Conservation (phyloP, 2,113 vertebrate genomes). For the Pogona vitticeps region DNA sequence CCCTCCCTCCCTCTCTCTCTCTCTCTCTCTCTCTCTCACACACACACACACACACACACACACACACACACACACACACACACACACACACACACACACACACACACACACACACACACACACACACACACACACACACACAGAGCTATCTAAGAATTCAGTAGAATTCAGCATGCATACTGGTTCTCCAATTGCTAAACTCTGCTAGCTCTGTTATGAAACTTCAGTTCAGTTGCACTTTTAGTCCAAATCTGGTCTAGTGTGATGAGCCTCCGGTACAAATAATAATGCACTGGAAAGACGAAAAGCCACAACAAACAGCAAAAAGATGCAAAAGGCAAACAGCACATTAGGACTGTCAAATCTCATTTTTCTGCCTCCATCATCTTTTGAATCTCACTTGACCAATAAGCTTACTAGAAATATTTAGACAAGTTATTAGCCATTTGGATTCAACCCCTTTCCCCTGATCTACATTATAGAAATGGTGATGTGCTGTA, state of each 20-base stretch:
- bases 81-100: no score
- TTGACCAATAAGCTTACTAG: background rate
- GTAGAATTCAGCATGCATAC: no score
- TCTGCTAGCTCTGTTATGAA: no score
- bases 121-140: no score
- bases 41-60: no score
- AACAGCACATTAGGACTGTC: background rate
- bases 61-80: no score
- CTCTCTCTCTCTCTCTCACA: no score
- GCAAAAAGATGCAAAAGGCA: background rate
- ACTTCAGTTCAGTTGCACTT: background rate
- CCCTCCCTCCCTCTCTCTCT: background rate
- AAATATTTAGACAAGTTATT: background rate
- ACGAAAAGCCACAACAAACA: background rate
- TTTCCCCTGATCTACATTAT: background rate
- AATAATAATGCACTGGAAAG: background rate
- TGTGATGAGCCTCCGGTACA: background rate
- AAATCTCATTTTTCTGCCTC: background rate
- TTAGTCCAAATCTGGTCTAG: background rate
- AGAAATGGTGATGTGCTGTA: background rate
- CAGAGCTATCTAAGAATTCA: no score
- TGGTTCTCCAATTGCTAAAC: background rate
- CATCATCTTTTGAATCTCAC: background rate
- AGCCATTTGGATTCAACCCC: no score
- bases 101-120: no score